phyloP scores from a whole-genome alignment of 2,888 invertebrate species.

The Dicycla oo region DNA sequence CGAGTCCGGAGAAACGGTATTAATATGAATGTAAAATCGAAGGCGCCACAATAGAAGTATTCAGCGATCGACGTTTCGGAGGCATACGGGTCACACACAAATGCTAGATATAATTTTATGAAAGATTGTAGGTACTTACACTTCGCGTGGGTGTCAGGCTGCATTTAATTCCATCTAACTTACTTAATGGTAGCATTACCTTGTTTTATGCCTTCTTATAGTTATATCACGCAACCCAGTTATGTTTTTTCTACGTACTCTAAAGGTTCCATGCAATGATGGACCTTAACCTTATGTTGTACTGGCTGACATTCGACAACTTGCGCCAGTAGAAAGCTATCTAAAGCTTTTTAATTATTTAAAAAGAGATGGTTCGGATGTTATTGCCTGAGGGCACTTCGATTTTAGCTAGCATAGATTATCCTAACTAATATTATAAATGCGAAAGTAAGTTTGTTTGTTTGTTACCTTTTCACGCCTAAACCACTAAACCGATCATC shows the following conservation, averaged over 20 bases:
- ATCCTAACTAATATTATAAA: too few species aligned
- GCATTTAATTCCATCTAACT: conserved; percentile 16
- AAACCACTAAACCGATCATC: too few species aligned
- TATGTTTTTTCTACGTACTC: neutral
- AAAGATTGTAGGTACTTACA: neutral
- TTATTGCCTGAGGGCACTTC: too few species aligned
- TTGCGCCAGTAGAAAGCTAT: too few species aligned
- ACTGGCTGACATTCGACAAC: too few species aligned
- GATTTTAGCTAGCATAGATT: too few species aligned
- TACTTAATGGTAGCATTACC: conserved; percentile 15
- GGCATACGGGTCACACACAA: conserved; percentile 2
- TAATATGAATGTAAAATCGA: conserved; percentile 44
- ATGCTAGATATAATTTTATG: neutral
- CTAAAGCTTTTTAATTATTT: too few species aligned
- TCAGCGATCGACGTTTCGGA: conserved; percentile 17
- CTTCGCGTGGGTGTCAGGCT: conserved; percentile 7
- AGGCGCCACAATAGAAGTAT: conserved; percentile 27
- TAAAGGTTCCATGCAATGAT: too few species aligned
- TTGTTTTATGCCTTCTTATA: neutral
- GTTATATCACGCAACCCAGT: conserved; percentile 4
- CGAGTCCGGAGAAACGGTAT: conserved; percentile 39
- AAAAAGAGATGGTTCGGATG: too few species aligned
- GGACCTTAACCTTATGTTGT: too few species aligned
- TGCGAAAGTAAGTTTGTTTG: too few species aligned
- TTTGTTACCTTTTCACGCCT: too few species aligned